phyloP scores from a whole-genome alignment of 1,140 invertebrate genomes.

The Drosophila lacteicornis region DNA sequence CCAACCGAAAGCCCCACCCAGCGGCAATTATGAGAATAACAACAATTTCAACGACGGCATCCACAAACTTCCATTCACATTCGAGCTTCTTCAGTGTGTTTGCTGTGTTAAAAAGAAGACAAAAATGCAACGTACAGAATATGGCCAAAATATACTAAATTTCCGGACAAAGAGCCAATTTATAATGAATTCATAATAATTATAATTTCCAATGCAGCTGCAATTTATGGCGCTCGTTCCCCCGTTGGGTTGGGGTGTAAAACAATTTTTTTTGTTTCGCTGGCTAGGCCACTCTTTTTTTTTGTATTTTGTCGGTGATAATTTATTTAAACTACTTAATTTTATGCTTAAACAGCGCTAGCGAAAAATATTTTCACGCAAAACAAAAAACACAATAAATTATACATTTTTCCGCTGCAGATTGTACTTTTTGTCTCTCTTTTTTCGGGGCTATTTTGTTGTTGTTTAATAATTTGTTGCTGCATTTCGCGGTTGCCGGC shows the following conservation, averaged over 20 bases:
- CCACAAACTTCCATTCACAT: conserved; percentile 59
- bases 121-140: conserved; percentile 24
- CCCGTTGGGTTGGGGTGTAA: conserved; percentile 26
- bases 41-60: conserved; percentile 28
- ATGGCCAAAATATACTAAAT: background rate
- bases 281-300: conserved; percentile 34
- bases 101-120: conserved; percentile 42
- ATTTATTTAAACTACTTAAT: conserved; percentile 83
- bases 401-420: conserved; percentile 48
- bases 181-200: conserved; percentile 51
- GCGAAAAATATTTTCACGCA: conserved; percentile 51
- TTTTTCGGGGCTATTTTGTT: conserved; percentile 18
- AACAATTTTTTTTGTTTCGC: conserved; percentile 52
- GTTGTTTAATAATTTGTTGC: conserved; percentile 24
- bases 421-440: conserved; percentile 25
- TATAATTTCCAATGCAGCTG: conserved; percentile 61
- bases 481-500: conserved; percentile 56
- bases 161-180: conserved; percentile 12
- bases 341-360: conserved; percentile 80
- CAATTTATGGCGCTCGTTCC: conserved; percentile 48
- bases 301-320: conserved; percentile 32
- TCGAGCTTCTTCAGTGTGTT: conserved; percentile 75
- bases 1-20: conserved; percentile 23
- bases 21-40: conserved; percentile 22
- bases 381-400: conserved; percentile 57